phyloP scores from a whole-genome alignment of 2,797 vertebrate genomes.

The Coluber constrictor region DNA sequence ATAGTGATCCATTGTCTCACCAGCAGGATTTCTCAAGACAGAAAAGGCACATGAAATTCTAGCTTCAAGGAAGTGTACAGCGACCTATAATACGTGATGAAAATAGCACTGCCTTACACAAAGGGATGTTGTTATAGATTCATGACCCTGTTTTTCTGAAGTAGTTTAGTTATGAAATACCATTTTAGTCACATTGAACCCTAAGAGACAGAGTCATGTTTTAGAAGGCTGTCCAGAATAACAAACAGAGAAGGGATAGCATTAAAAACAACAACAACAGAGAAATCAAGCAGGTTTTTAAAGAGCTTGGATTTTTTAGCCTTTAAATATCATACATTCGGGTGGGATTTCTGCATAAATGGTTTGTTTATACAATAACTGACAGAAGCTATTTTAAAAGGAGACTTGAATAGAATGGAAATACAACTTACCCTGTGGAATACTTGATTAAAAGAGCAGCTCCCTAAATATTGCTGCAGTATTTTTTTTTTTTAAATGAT shows the following conservation, averaged over 20 bases:
- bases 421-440: neutral
- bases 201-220: neutral
- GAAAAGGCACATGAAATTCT: conserved; percentile 57
- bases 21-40: conserved; percentile 58
- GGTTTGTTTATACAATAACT: conserved; percentile 41
- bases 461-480: neutral
- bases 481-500: neutral
- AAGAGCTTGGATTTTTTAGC: neutral
- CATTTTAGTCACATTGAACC: conserved; percentile 41
- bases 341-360: conserved; percentile 11
- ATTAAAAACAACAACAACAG: neutral
- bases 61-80: conserved; percentile 41
- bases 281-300: conserved; percentile 25
- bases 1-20: conserved; percentile 45
- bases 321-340: conserved; percentile 13
- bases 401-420: neutral
- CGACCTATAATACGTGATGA: conserved; percentile 57
- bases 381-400: neutral
- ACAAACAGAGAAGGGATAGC: neutral
- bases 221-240: conserved; percentile 27
- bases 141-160: conserved; percentile 35
- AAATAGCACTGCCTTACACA: conserved; percentile 46
- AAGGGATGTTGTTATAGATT: conserved; percentile 39
- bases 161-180: conserved; percentile 46
- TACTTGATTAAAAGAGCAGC: neutral